Base-by-base conservation (phyloP, 2,888 invertebrate species). In the Nymphalis c-album region DNA sequence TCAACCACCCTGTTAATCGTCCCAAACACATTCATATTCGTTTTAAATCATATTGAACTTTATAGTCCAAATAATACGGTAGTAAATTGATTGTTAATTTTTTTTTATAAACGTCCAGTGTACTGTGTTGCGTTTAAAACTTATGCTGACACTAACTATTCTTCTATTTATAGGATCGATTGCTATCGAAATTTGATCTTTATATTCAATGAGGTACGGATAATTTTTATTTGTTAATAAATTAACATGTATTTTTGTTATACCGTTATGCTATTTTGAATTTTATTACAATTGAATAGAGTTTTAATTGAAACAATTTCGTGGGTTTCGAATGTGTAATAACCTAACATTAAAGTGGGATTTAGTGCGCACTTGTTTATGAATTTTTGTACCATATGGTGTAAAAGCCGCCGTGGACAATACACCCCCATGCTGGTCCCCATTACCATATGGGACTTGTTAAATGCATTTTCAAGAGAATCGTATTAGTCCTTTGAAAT, bases 361-460 rank as follows among this genome's bases (percentile, higher is more conserved):
- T 87, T 88, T 82, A 73, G 85, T 78, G 85, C 84, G 81, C 88
- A 91, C 91, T 91, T 91, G 90, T 90, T 90, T 89, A 86, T 87
- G 82, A 88, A 87, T 89, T 92, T 90, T 87, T 87, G 77, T 80
- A 84, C 86, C 93, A 93, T 93, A 92, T 92, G 93, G 92, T 88
- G 80, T 88, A 89, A 89, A 88, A 90, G 90, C 91, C 83, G 86
- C 83, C 75, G 76, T 79, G 85, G 82, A 91, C 91, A 92, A 91
- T 90, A 83, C 82, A 80, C 91, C 91, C 90, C 80, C 85, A 91
- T 90, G 77, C 78, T 72, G 77, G 81, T 79, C 75, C 79, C 83
- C 75, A 84, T 87, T 88, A 86, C 88, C 92, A 91, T 92, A 92
- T 92, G 92, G 75, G 90, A 85, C 84, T 79, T 82, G 92, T 93